Conservation (phyloP, 2,113 vertebrate species). For the Ictalurus punctatus region DNA sequence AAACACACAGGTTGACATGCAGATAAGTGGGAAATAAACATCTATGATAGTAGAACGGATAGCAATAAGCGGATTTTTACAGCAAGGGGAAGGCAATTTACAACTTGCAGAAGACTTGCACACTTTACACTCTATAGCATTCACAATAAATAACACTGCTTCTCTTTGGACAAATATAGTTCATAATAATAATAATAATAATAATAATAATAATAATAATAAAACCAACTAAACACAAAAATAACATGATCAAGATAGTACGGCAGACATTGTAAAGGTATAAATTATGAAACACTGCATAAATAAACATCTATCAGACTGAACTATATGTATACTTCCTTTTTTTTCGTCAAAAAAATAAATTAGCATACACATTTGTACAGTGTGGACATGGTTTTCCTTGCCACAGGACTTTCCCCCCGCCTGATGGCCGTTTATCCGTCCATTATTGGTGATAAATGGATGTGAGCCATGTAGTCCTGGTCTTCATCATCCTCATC, state of each 20-base stretch:
- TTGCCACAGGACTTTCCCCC: constrained; percentile 82
- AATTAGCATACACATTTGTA: constrained; percentile 99
- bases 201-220: constrained; percentile 58
- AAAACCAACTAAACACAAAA: constrained; percentile 68
- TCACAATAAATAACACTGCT: constrained; percentile 99
- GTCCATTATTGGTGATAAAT: constrained; percentile 97
- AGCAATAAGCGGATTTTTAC: constrained; percentile 80
- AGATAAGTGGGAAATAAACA: constrained; percentile 83
- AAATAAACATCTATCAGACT: constrained; percentile 99
- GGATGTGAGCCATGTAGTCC: constrained; percentile 93
- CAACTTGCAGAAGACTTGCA: constrained; percentile 84
- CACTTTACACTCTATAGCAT: constrained; percentile 88
- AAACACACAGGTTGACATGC: constrained; percentile 93
- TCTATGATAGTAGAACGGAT: constrained; percentile 79
- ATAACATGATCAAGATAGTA: constrained; percentile 91
- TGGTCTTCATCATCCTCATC: constrained; percentile 96
- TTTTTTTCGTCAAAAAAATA: constrained; percentile 90
- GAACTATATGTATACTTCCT: constrained; percentile 98
- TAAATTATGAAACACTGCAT: constrained; percentile 99
- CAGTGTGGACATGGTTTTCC: constrained; percentile 92
- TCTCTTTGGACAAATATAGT: constrained; percentile 99
- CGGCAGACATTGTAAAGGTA: constrained; percentile 97
- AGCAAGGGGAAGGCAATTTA: constrained; percentile 91
- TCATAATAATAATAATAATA: constrained; percentile 71
- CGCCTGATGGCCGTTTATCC: constrained; percentile 85